Percentiles rank a stretch among this genome's conserved stretches.
Evolutionary conservation across 1,140 invertebrate genomes (phyloP).

Genomic region (Lysiphlebus fabarum): DNA sequence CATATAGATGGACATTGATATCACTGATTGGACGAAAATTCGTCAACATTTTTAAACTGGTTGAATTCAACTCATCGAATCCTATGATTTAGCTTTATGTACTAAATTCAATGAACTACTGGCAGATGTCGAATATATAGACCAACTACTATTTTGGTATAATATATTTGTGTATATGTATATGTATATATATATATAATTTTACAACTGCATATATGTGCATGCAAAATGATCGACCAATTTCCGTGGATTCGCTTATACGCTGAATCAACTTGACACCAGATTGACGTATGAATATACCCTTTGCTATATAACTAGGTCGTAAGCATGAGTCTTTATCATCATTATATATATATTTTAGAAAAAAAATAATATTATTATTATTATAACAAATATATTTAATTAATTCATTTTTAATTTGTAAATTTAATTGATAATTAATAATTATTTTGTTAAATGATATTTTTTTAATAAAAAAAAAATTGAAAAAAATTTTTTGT

Average conservation of each 20-base stretch:
- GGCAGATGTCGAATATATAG: neutral
- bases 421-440: no score
- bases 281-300: slow-evolving; percentile 19
- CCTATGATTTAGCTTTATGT: neutral
- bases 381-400: no score
- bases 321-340: no score
- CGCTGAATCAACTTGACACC: slow-evolving; percentile 22
- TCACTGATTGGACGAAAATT: slow-evolving; percentile 44
- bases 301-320: neutral
- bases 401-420: no score
- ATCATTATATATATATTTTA: no score
- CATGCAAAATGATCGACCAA: slow-evolving; percentile 21
- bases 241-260: slow-evolving; percentile 21
- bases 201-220: neutral
- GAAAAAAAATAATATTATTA: no score
- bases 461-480: no score
- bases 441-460: no score
- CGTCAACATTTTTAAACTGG: slow-evolving; percentile 37
- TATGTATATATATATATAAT: slow-evolving; percentile 8
- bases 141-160: neutral
- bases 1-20: slow-evolving; percentile 37
- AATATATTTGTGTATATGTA: no score
- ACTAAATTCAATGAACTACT: no score
- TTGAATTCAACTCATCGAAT: slow-evolving; percentile 1
- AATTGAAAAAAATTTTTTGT: no score